These are phyloP conservation scores for Oikopleura dioica DNA, from an alignment of 23 tunicate species.

Conservation along the genomic window DNA sequence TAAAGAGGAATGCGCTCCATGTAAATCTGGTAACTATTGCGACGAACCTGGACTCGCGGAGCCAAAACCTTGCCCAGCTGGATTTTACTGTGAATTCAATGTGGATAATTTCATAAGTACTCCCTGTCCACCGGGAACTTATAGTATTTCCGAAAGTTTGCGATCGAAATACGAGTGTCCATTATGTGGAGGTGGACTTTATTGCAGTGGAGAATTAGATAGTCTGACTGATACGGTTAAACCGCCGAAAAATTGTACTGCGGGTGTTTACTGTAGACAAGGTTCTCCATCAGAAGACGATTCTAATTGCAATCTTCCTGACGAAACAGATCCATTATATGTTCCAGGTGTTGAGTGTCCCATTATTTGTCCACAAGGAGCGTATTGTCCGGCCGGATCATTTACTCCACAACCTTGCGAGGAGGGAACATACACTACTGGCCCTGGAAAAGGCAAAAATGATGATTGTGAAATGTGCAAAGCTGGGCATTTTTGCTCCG, in stretches of 20 bases:
- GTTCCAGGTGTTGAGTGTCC: too few relatives aligned
- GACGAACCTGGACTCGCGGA: neutral
- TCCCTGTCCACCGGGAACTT: slow-evolving; percentile 76
- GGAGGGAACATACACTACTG: slow-evolving; percentile 26
- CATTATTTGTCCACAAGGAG: slow-evolving; percentile 49
- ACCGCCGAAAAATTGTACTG: too few relatives aligned
- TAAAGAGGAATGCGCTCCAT: slow-evolving; percentile 26
- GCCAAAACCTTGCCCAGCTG: slow-evolving; percentile 26
- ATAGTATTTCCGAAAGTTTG: slow-evolving; percentile 23
- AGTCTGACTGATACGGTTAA: too few relatives aligned
- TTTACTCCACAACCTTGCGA: slow-evolving; percentile 22
- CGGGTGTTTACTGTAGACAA: too few relatives aligned
- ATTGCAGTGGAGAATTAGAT: too few relatives aligned
- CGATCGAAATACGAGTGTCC: too few relatives aligned
- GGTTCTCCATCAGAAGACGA: too few relatives aligned
- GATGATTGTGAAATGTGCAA: slow-evolving; percentile 48
- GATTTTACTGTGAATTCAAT: too few relatives aligned
- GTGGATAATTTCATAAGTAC: too few relatives aligned
- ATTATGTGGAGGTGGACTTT: too few relatives aligned
- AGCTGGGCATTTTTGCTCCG: slow-evolving; percentile 35
- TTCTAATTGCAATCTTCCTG: too few relatives aligned
- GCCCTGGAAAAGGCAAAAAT: slow-evolving; percentile 32
- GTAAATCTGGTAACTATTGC: slow-evolving; percentile 60
- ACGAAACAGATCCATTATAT: too few relatives aligned
- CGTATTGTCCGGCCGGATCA: slow-evolving; percentile 31